A percentile compares a stretch with the other conserved stretches of the same genome.
Evolutionary conservation across 1,140 invertebrate genomes (phyloP).

Genomic region (Drosophila pseudoobscura): DNA sequence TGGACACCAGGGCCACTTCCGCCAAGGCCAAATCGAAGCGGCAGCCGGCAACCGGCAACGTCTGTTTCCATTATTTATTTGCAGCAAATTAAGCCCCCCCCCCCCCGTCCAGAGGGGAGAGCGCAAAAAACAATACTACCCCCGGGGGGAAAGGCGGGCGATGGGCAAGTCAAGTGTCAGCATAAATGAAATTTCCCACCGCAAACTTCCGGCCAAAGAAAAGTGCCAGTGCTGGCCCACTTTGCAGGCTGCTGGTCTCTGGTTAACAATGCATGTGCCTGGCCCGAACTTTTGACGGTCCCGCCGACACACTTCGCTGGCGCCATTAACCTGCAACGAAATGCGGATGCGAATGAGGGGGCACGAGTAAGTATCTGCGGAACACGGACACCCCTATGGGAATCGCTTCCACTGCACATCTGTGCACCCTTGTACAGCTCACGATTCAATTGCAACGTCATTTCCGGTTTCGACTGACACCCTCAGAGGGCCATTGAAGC

Average conservation of each 20-base stretch:
- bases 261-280: slow-evolving; percentile 71
- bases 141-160: slow-evolving; percentile 6
- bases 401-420: slow-evolving; percentile 43
- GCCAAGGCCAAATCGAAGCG: slow-evolving; percentile 65
- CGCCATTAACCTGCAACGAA: slow-evolving; percentile 48
- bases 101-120: slow-evolving; percentile 16
- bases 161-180: slow-evolving; percentile 75
- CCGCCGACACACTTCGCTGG: slow-evolving; percentile 43
- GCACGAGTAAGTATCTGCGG: no score
- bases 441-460: slow-evolving; percentile 75
- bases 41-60: slow-evolving; percentile 34
- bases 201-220: slow-evolving; percentile 70
- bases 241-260: not conserved
- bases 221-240: slow-evolving; percentile 1
- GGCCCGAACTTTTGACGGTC: slow-evolving; percentile 17
- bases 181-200: slow-evolving; percentile 82
- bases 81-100: slow-evolving; percentile 71
- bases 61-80: slow-evolving; percentile 78
- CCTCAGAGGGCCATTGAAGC: slow-evolving; percentile 11
- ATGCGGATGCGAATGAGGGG: slow-evolving; percentile 16
- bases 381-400: no score
- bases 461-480: slow-evolving; percentile 54
- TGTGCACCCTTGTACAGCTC: slow-evolving; percentile 16
- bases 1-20: slow-evolving; percentile 50
- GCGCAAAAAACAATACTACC: slow-evolving; percentile 5